Conservation (phyloP, 2,113 vertebrate species). For the Rhombomys opimus region DNA sequence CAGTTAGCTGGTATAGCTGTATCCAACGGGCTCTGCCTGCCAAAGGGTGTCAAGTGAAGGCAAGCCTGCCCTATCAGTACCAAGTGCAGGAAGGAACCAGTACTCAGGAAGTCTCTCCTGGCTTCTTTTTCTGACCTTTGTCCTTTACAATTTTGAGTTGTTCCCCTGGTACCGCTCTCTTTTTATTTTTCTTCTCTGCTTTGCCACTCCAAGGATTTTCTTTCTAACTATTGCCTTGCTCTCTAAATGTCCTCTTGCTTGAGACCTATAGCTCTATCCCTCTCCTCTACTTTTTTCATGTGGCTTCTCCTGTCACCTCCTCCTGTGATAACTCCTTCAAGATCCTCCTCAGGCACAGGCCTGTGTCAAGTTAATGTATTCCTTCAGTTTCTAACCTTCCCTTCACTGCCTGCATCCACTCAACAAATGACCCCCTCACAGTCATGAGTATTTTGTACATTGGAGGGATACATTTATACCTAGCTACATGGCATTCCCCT, state of each 20-base stretch:
- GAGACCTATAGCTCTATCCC: not conserved
- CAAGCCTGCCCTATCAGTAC: not conserved
- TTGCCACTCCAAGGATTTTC: not conserved
- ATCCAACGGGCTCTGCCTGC: accelerated
- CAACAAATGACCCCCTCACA: not conserved
- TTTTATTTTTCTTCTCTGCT: not conserved
- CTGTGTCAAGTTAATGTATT: not conserved
- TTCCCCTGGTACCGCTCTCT: not conserved
- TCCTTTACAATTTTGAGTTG: not conserved
- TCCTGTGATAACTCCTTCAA: not conserved
- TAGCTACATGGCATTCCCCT: accelerated
- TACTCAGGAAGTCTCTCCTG: not conserved
- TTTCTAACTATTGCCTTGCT: not conserved
- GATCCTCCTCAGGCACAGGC: not conserved
- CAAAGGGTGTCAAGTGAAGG: not conserved
- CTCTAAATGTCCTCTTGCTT: accelerated
- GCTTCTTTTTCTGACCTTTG: not conserved
- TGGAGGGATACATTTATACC: too few species aligned
- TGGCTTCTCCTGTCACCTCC: accelerated
- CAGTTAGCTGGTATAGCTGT: not conserved
- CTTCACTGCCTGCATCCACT: not conserved
- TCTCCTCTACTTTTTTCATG: accelerated
- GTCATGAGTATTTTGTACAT: not conserved
- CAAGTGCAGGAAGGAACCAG: accelerated
- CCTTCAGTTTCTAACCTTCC: not conserved